Conservation (phyloP, 1,140 invertebrate genomes). For the Cecropterus lyciades region DNA sequence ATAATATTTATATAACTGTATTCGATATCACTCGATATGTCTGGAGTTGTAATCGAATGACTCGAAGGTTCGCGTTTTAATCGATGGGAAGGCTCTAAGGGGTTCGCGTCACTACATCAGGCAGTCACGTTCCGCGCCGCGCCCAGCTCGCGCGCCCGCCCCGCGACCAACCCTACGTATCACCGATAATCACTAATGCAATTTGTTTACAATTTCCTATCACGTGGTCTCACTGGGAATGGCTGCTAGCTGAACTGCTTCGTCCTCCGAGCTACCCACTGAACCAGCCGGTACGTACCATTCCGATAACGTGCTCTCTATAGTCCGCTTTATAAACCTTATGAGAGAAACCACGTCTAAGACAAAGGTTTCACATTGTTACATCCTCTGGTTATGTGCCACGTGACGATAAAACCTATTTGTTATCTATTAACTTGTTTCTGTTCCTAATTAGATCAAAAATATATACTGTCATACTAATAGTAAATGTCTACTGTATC, state of each 20-base stretch:
- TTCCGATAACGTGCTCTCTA: background rate
- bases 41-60: conserved; percentile 14
- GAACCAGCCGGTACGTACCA: conserved; percentile 50
- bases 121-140: conserved; percentile 64
- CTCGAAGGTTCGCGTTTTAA: conserved; percentile 33
- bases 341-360: conserved; percentile 27
- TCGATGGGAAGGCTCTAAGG: conserved; percentile 48
- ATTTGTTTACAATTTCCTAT: conserved; percentile 73
- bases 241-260: conserved; percentile 49
- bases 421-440: conserved; percentile 7
- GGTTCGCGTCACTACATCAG: conserved; percentile 53
- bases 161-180: conserved; percentile 45
- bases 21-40: conserved; percentile 27
- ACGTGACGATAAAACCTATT: conserved; percentile 8
- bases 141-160: conserved; percentile 58
- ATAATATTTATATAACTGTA: too few species aligned
- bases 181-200: conserved; percentile 60
- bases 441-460: background rate
- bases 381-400: conserved; percentile 12
- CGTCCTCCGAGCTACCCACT: conserved; percentile 31
- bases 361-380: conserved; percentile 23
- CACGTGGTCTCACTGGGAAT: conserved; percentile 66
- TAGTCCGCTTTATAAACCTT: conserved; percentile 5
- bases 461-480: background rate
- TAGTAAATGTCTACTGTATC: too few species aligned